Base-by-base conservation (phyloP, 2,797 vertebrate genomes). In the Lagodon rhomboides region DNA sequence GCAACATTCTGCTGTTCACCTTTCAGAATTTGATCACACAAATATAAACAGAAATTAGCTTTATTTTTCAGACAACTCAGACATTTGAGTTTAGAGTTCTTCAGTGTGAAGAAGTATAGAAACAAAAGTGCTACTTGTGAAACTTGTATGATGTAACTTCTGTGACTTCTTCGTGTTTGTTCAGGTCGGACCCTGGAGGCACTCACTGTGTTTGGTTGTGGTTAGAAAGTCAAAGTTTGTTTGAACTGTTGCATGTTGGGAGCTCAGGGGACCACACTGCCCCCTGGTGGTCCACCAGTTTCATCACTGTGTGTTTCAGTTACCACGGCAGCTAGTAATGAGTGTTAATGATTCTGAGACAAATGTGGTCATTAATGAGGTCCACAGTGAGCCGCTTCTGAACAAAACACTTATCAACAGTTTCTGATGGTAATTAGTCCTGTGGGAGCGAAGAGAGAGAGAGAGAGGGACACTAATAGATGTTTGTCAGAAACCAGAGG, bases 371-470 rank as follows among this genome's bases (percentile, higher is more conserved):
- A 75, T 62, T 89, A 91, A 85, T 53, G 62, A 85, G 83, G 46
- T 79, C 86, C 68, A 5, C 68, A 15, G 86, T 72, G 82, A 82
- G 64, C 69, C 2, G 68, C 43, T 8, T 3, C 60, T 12, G n/a
- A 67, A 79, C 77, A 43, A 82, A 80, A 85, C 77, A 84, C 70
- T 74, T 60, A 88, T 60, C 49, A 85, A 88, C 83, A 76, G 73
- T 84, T 49, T 71, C 69, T 84, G 64, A 78, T 84, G 85, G 71
- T 94, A 94, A 95, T 94, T 85, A 94, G 71, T 16, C 94, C 80
- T 4, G 6, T 13, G 84, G 78, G 92, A 85, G 27, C 20, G 34
- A 34, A 34, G 34, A 34, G 8, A 7, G 30, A 22, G 10, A 60
- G 49, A 22, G 41, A 49, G 64, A 56, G 47, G 73, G 41, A 34